Evolutionary conservation across 64 coral and sea anemone genomes (phyloP), one percentile per base, ranked within the genome.

Genomic region (Anthopleura sola): DNA sequence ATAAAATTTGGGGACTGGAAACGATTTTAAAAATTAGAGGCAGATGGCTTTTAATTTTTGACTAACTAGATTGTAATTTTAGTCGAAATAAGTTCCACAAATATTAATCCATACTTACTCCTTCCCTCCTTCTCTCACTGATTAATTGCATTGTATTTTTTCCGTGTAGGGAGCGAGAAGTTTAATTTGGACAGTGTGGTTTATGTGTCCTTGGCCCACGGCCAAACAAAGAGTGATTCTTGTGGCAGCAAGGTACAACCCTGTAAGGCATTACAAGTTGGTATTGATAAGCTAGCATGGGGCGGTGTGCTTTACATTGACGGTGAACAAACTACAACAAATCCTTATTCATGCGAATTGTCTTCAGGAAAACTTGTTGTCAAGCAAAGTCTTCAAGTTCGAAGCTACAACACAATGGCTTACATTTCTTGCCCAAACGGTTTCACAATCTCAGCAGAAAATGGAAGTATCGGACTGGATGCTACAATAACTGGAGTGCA

Each of bases 231-330:
- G 39, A 40, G 21, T 46, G 21, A 20, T 46, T 11, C 1, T 6
- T 78, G 75, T 38, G 75, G 75, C 12, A 78, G 34, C 39, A 78
- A 78, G 21, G 31, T 19, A 6, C 28, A 21, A 46, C 75, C 75
- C 39, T 78, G 75, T 38, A 78, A 78, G 39, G 36, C 75, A 17
- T 46, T 78, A 39, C 75, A 37, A 38, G 39, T 16, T 78, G 75
- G 75, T 39, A 39, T 78, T 78, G 75, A 78, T 33, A 78, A 38
- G 34, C 75, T 78, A 20, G 13, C 75, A 78, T 39, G 39, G 33
- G 5, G 75, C 38, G 75, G 75, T 78, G 34, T 37, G 39, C 75
- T 78, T 32, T 46, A 78, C 75, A 33, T 78, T 78, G 75, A 78
- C 16, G 75, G 75, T 21, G 39, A 37, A 3, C 13, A 23, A 1